Evolutionary conservation across 2,113 vertebrate genomes (phyloP), one percentile per base, ranked within the genome.

Genomic region (Ceyx melanurus): DNA sequence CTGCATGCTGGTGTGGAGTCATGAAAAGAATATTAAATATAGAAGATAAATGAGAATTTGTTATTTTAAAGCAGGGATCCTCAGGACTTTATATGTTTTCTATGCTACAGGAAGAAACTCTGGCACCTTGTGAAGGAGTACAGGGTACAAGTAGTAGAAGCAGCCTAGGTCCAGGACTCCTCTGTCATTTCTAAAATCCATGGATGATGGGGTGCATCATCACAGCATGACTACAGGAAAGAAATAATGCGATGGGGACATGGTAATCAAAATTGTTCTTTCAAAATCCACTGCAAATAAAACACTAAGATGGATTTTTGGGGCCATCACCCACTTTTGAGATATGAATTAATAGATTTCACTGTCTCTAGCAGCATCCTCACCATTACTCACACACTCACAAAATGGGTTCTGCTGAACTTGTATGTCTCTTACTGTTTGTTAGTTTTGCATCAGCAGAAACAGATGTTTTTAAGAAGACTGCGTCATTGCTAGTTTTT

Each of bases 11-110:
- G 43, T 6, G 10, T 74, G 71, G 78, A 89, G 64, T 89, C 10
- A 1, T 94, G 89, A 64, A 85, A 90, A 77, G 91, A 94, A 93
- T 96, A 91, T 86, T 95, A 96, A 95, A 57, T 64, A 40, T 8
- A 64, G 57, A 92, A 89, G 87, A 93, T 85, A 94, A 93, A 96
- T 89, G 82, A 88, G 72, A 91, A 80, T 67, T 80, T 82, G 50
- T 84, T 87, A 58, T 85, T 95, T 95, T 82, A 93, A 91, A 93
- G 65, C 43, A 71, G 75, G 12, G 35, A 51, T 94, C 33, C 43
- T 91, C 68, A 71, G 84, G 60, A 77, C 84, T 92, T 89, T 20
- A 1, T 82, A 18, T 56, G 33, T 57, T 88, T 86, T 66, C 66
- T 68, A 35, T 42, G 60, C 67, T 79, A 87, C 37, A 79, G 26